Evolutionary conservation across 2,888 invertebrate genomes (phyloP).

Genomic region (Plebejus melissa): DNA sequence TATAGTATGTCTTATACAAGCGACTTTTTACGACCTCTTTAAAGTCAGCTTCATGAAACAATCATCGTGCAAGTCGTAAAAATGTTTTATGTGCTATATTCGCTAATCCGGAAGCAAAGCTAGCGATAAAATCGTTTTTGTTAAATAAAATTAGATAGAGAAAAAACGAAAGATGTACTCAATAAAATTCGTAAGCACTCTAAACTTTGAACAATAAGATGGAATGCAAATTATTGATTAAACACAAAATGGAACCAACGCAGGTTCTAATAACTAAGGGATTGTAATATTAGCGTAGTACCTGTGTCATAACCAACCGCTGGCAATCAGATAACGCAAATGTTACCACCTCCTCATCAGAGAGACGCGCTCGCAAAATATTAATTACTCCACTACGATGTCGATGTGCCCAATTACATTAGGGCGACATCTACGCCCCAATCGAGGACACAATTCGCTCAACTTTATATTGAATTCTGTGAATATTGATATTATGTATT

Average conservation of each 20-base stretch:
- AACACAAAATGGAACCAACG: not conserved
- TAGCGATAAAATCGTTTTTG: not conserved
- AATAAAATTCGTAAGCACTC: not conserved
- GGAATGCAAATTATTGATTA: not conserved
- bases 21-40: constrained; percentile 5
- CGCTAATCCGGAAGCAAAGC: constrained; percentile 9
- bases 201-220: not conserved
- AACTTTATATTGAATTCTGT: constrained; percentile 11
- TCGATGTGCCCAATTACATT: constrained; percentile 15
- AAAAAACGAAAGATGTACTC: not conserved
- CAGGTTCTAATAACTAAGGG: constrained; percentile 28
- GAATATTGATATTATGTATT: constrained; percentile 7
- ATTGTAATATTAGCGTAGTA: constrained; percentile 29
- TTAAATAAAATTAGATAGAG: too few species aligned
- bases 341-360: constrained; percentile 27
- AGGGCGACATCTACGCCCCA: constrained; percentile 10
- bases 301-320: constrained; percentile 28
- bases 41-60: constrained; percentile 14
- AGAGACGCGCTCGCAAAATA: constrained; percentile 28
- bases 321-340: constrained; percentile 31
- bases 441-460: not conserved
- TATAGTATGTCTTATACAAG: not conserved
- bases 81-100: constrained; percentile 9
- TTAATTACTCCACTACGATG: constrained; percentile 27
- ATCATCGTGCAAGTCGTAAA: not conserved